These are phyloP conservation scores for Amblyopsis rosae DNA, from an alignment of 2,113 vertebrate species.

Conservation along the genomic window DNA sequence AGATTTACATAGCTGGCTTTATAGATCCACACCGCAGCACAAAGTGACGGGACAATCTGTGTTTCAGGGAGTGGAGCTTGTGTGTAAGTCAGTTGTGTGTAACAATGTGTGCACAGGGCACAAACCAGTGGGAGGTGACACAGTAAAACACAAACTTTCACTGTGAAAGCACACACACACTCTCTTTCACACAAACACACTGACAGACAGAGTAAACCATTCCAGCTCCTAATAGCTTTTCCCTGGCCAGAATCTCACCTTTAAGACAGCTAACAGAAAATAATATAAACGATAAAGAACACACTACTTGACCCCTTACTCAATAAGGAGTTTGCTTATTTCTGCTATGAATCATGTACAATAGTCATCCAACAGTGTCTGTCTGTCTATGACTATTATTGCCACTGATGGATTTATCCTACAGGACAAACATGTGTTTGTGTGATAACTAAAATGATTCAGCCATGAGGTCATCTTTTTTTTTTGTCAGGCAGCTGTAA, in stretches of 20 bases:
- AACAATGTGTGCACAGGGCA: slow-evolving; percentile 17
- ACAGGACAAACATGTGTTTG: neutral
- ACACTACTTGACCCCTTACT: no score
- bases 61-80: neutral
- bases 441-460: slow-evolving; percentile 13
- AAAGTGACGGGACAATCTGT: no score
- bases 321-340: no score
- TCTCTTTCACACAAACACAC: slow-evolving; percentile 1
- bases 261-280: no score
- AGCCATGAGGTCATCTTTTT: slow-evolving; percentile 30
- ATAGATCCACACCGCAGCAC: no score
- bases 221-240: neutral
- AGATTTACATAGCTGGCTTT: no score
- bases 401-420: neutral
- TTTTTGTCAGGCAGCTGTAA: slow-evolving; percentile 24
- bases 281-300: no score
- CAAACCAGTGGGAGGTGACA: slow-evolving; percentile 48
- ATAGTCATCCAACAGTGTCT: no score
- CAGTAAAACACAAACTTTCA: slow-evolving; percentile 34
- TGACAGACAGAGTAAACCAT: neutral
- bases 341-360: no score
- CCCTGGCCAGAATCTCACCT: neutral
- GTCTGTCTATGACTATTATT: neutral
- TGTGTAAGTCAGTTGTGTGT: slow-evolving; percentile 6
- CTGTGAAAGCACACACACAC: slow-evolving; percentile 25